A percentile compares a stretch with the other conserved stretches of the same genome.
These are phyloP conservation scores for Xestoiulus laeticollis DNA, from an alignment of 2,888 invertebrate genomes.

Conservation along the genomic window DNA sequence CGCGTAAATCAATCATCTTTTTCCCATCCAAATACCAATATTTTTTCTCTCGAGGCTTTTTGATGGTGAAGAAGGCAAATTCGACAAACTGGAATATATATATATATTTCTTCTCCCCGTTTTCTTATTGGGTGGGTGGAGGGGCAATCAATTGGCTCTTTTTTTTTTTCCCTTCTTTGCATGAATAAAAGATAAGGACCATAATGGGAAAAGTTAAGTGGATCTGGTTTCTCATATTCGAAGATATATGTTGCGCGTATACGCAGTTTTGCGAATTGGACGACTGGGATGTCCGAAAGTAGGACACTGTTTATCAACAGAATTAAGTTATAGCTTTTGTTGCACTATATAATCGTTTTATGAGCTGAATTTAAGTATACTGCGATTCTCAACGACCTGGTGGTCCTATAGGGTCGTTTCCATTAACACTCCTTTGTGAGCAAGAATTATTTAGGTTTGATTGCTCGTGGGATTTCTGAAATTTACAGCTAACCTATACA, in stretches of 20 bases:
- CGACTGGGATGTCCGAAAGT: neutral
- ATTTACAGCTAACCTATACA: no score
- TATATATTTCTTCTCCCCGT: neutral
- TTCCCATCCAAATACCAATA: conserved; percentile 25
- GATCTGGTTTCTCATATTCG: neutral
- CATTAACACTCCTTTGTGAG: no score
- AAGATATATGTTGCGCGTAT: neutral
- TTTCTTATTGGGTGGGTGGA: neutral
- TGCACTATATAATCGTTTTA: no score
- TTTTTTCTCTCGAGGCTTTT: neutral
- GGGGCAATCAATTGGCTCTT: neutral
- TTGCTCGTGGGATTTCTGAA: no score
- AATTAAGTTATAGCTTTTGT: no score
- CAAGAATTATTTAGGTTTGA: no score
- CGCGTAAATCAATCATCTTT: conserved; percentile 32
- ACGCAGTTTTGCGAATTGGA: neutral
- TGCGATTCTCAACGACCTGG: no score
- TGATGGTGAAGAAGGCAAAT: neutral
- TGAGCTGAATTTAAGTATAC: no score
- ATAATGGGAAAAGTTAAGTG: conserved; percentile 28
- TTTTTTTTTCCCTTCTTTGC: no score
- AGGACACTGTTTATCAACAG: no score
- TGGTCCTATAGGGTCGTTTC: no score
- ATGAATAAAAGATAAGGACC: conserved; percentile 37
- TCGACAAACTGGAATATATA: neutral